Percentiles rank a stretch among this genome's conserved stretches.
Evolutionary conservation across 2,888 invertebrate genomes (phyloP).

Genomic region (Gerris lacustris): DNA sequence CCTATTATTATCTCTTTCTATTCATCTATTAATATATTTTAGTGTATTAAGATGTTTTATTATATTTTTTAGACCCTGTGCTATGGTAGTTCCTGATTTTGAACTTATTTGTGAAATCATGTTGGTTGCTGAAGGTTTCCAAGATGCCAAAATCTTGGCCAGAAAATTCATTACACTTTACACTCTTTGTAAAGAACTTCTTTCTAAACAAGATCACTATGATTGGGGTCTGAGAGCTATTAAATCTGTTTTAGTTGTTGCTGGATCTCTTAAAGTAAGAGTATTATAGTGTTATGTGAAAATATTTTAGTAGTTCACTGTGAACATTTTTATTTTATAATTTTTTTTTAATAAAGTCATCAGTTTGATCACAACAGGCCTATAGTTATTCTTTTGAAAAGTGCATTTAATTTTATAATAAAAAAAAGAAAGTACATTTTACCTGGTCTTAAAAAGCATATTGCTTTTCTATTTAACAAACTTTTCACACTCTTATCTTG

Average conservation of each 20-base stretch:
- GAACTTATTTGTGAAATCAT: slow-evolving; percentile 95
- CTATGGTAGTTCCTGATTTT: slow-evolving; percentile 97
- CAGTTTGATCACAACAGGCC: too few relatives aligned
- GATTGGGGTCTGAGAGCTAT: slow-evolving; percentile 95
- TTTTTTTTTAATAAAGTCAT: not conserved
- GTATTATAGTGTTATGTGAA: not conserved
- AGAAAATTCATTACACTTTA: slow-evolving; percentile 92
- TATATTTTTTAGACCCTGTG: slow-evolving; percentile 67
- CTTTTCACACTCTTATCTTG: too few relatives aligned
- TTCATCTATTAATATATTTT: too few relatives aligned
- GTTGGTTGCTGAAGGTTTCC: slow-evolving; percentile 95
- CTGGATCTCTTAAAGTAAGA: slow-evolving; percentile 80
- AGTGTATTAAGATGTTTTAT: not conserved
- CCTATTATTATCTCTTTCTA: too few relatives aligned
- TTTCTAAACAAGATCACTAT: slow-evolving; percentile 94
- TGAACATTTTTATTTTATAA: not conserved
- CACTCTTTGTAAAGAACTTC: slow-evolving; percentile 81
- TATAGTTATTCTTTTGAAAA: too few relatives aligned
- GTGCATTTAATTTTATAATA: too few relatives aligned
- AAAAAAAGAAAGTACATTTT: too few relatives aligned
- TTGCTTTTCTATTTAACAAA: too few relatives aligned
- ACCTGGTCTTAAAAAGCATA: too few relatives aligned
- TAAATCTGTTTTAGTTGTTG: slow-evolving; percentile 90
- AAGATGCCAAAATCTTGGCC: slow-evolving; percentile 83
- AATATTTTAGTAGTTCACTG: not conserved